Conservation (phyloP, 2,113 vertebrate genomes). For the Ahaetulla prasina region DNA sequence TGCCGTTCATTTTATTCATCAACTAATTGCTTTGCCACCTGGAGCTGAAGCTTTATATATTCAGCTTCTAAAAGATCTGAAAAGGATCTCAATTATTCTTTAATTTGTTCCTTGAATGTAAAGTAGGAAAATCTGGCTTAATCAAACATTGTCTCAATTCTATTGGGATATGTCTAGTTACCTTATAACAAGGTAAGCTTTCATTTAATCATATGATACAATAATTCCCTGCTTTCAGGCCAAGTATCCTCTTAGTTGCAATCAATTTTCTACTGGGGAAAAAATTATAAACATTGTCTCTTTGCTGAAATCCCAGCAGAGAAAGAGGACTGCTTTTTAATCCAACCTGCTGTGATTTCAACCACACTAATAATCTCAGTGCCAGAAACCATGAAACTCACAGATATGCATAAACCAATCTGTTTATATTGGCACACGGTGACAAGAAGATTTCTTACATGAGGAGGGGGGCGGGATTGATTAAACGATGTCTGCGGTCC, state of each 20-base stretch:
- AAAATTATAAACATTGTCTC: constrained; percentile 75
- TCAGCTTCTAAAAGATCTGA: constrained; percentile 87
- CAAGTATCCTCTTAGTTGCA: constrained; percentile 93
- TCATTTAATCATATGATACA: constrained; percentile 89
- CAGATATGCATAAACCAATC: constrained; percentile 25
- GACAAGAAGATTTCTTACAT: constrained; percentile 41
- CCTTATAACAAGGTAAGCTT: constrained; percentile 94
- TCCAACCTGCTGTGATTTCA: constrained; percentile 67
- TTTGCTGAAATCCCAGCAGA: constrained; percentile 73
- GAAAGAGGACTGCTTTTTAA: constrained; percentile 69
- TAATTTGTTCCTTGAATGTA: constrained; percentile 95
- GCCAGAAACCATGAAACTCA: constrained; percentile 68
- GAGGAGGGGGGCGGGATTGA: constrained; percentile 41
- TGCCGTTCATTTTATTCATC: constrained; percentile 95
- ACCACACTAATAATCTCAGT: constrained; percentile 67
- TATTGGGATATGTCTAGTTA: constrained; percentile 90
- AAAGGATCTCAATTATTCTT: constrained; percentile 88
- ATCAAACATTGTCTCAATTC: constrained; percentile 93
- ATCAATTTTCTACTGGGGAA: constrained; percentile 84
- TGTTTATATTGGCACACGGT: constrained; percentile 40
- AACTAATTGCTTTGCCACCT: constrained; percentile 95
- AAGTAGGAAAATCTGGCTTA: constrained; percentile 93
- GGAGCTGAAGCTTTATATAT: constrained; percentile 90
- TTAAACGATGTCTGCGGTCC: constrained; percentile 31
- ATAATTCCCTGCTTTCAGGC: constrained; percentile 80